A percentile compares a stretch with the other conserved stretches of the same genome.
Conservation (phyloP, 2,888 invertebrate genomes). For the Phyto melanocephala region DNA sequence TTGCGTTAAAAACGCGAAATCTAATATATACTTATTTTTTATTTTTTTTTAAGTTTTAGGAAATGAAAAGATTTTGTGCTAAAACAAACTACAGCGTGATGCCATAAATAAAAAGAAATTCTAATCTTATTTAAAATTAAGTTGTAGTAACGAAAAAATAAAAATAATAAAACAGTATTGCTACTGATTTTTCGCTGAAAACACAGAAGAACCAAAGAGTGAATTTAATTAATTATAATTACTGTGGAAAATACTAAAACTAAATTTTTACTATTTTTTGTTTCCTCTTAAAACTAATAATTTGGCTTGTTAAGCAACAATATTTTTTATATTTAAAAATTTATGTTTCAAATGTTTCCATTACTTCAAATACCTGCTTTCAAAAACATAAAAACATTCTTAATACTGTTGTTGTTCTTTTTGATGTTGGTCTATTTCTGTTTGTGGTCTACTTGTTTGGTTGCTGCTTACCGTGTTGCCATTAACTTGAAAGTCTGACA, state of each 20-base stretch:
- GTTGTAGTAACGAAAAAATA: not conserved
- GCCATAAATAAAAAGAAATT: not conserved
- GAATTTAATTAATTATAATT: too few relatives aligned
- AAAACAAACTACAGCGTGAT: not conserved
- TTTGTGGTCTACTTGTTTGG: not conserved
- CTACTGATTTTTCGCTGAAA: not conserved
- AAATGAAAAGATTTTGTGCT: not conserved
- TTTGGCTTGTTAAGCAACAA: too few relatives aligned
- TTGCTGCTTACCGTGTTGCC: not conserved
- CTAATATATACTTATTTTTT: not conserved
- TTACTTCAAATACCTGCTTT: not conserved
- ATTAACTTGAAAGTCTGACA: constrained; percentile 14
- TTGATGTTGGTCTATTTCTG: constrained; percentile 8
- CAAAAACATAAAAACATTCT: not conserved
- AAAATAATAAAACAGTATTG: not conserved
- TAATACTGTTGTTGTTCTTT: not conserved
- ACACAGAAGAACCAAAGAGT: not conserved
- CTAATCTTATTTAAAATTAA: not conserved
- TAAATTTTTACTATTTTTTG: too few relatives aligned
- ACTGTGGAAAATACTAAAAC: too few relatives aligned
- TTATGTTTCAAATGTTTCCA: not conserved
- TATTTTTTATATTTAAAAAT: too few relatives aligned
- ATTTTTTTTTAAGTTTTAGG: not conserved
- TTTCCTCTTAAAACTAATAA: too few relatives aligned
- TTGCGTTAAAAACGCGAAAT: not conserved